Evolutionary conservation across 1,140 invertebrate genomes (phyloP).

Genomic region (Fragariocoptes setiger): DNA sequence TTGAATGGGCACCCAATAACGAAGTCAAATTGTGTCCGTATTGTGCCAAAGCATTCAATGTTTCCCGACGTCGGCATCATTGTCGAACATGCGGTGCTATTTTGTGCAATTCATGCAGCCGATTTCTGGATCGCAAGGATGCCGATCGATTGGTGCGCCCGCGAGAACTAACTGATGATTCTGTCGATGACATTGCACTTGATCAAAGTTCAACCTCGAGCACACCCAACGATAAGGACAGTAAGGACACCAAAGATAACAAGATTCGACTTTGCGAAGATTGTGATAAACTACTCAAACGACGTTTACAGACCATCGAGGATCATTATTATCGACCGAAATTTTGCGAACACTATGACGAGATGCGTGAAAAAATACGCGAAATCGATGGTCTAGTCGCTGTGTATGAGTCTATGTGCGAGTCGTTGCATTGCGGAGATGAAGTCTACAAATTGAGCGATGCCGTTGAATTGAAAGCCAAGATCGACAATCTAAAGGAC

Average conservation of each 20-base stretch:
- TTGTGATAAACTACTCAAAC: constrained; percentile 44
- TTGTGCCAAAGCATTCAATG: constrained; percentile 55
- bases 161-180: neutral
- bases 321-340: constrained; percentile 39
- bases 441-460: no score
- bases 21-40: constrained; percentile 60
- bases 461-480: neutral
- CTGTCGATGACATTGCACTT: neutral
- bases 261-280: constrained; percentile 45
- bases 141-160: constrained; percentile 33
- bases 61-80: constrained; percentile 68
- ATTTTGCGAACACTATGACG: constrained; percentile 47
- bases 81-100: constrained; percentile 79
- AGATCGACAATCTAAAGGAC: neutral
- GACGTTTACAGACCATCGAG: constrained; percentile 41
- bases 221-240: no score
- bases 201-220: neutral
- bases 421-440: no score
- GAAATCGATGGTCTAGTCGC: constrained; percentile 39
- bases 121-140: constrained; percentile 44
- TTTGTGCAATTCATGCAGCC: constrained; percentile 70
- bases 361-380: constrained; percentile 34
- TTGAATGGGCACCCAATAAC: constrained; percentile 67
- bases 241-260: no score
- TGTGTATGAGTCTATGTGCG: constrained; percentile 51